Evolutionary conservation across 1,140 invertebrate genomes (phyloP).

Genomic region (Drosophila ironensis): DNA sequence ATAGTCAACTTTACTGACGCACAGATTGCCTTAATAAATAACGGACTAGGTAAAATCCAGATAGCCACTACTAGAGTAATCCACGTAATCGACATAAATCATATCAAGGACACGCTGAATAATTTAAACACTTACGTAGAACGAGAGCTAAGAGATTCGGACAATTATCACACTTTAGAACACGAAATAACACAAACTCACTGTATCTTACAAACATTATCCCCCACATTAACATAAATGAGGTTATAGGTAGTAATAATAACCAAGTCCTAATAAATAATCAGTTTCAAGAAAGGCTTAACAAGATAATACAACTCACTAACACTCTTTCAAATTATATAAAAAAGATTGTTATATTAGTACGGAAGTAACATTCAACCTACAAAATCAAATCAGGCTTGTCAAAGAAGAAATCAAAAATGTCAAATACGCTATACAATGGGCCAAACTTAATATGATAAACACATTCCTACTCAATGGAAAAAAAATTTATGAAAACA

Average conservation of each 20-base stretch:
- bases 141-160: no score
- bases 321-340: not conserved
- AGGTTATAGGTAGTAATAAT: slow-evolving; percentile 1
- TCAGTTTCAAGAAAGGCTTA: not conserved
- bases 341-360: not conserved
- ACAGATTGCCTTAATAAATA: no score
- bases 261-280: not conserved
- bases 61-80: no score
- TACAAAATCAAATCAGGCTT: slow-evolving; percentile 5
- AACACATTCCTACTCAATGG: slow-evolving; percentile 7
- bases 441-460: slow-evolving; percentile 6
- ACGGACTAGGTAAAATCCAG: no score
- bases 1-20: slow-evolving; percentile 9
- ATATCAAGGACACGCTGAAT: no score
- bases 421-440: slow-evolving; percentile 8
- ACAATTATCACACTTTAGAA: no score
- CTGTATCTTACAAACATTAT: no score
- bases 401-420: slow-evolving; percentile 11
- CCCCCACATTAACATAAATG: not conserved
- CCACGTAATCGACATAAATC: no score
- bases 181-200: no score
- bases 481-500: not conserved
- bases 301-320: not conserved
- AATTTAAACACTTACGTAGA: no score
- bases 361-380: not conserved